phyloP scores from a whole-genome alignment of 2,888 invertebrate genomes.

The Gnatocerus cornutus region DNA sequence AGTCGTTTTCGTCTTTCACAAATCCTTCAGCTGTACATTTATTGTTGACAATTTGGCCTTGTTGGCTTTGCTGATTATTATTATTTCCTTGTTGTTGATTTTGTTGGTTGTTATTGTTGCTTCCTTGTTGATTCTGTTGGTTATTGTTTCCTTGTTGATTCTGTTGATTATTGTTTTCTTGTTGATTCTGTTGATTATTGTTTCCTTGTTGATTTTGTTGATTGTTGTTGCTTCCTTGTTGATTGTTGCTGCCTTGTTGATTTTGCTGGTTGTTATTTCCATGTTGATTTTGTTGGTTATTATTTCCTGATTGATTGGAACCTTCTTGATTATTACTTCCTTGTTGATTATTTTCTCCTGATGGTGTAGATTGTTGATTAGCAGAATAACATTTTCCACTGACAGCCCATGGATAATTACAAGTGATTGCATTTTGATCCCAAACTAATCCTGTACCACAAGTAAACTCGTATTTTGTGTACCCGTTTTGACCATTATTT shows the following conservation, averaged over 20 bases:
- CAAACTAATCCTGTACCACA: constrained; percentile 86
- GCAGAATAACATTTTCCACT: constrained; percentile 53
- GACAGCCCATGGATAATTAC: constrained; percentile 81
- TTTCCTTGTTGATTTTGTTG: not conserved
- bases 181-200: constrained; percentile 28
- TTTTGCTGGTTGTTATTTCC: constrained; percentile 30
- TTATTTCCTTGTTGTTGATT: constrained; percentile 11
- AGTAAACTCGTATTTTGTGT: constrained; percentile 80
- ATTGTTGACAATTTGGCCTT: constrained; percentile 29
- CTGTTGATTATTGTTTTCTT: constrained; percentile 12
- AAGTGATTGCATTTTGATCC: constrained; percentile 79
- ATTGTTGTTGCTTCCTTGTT: constrained; percentile 12
- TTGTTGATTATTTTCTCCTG: constrained; percentile 12
- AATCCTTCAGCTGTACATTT: constrained; percentile 79
- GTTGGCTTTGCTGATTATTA: constrained; percentile 17
- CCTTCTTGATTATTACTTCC: constrained; percentile 18
- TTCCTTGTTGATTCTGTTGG: constrained; percentile 13
- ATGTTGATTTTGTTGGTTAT: constrained; percentile 32
- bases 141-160: constrained; percentile 41
- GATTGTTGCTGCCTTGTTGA: constrained; percentile 41
- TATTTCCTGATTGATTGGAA: constrained; percentile 2
- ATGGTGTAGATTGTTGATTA: constrained; percentile 21
- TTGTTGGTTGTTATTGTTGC: constrained; percentile 14
- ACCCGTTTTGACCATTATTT: constrained; percentile 75
- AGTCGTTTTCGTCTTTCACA: constrained; percentile 78